Percentiles rank a stretch among this genome's conserved stretches.
Conservation (phyloP, 2,113 vertebrate genomes). For the Myrmecobius fasciatus region DNA sequence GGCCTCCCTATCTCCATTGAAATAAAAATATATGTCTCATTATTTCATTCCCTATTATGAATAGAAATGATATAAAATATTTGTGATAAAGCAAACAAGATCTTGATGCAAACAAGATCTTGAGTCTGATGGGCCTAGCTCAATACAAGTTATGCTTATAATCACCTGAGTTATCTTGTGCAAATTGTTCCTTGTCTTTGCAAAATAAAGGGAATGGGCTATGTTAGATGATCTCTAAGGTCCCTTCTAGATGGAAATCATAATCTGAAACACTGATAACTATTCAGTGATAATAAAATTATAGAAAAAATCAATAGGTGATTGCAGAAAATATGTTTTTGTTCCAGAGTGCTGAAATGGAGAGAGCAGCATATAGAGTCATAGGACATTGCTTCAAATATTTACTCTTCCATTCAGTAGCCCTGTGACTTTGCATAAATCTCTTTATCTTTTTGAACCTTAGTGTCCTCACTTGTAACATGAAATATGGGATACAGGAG, state of each 20-base stretch:
- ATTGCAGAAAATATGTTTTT: neutral
- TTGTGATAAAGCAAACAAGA: too few species aligned
- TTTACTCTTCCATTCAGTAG: neutral
- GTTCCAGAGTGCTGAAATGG: neutral
- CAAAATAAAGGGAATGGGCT: neutral
- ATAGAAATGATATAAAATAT: neutral
- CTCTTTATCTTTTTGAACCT: neutral
- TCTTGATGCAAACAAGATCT: neutral
- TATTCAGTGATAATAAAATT: neutral
- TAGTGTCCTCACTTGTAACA: neutral
- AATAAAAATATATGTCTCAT: neutral
- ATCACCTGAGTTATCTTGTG: neutral
- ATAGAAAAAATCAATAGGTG: neutral
- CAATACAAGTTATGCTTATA: neutral
- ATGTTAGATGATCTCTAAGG: neutral
- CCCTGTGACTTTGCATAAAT: neutral
- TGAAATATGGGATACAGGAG: too few species aligned
- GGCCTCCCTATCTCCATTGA: neutral
- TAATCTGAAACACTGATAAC: neutral
- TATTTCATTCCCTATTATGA: neutral
- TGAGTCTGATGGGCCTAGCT: neutral
- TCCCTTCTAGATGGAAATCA: neutral
- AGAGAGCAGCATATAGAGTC: neutral
- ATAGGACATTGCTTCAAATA: neutral
- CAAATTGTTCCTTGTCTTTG: neutral